Evolutionary conservation across 2,888 invertebrate species (phyloP), one percentile per base, ranked within the genome.

Genomic region (Chymomyza procnemis): DNA sequence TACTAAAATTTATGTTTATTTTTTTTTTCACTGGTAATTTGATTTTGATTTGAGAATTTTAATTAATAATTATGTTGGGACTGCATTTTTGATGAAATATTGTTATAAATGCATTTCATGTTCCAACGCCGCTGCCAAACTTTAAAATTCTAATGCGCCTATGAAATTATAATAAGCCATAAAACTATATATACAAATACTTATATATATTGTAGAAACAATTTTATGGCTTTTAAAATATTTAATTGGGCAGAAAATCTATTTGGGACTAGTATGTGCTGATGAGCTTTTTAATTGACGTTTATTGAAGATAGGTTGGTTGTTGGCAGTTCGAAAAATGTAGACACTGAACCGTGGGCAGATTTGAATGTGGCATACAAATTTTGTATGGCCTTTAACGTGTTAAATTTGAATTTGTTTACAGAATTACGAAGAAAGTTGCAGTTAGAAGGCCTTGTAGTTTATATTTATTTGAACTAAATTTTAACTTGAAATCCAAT

Each of bases 1-100:
- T 67, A 55, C 67, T 22, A 26, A 70, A 82, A 82, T 71, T 71
- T 87, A 85, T 85, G 83, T 83, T 77, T 87, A 71, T 71, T 69
- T 64, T 74, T 82, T 80, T 76, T 74, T 82, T 80, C 74, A 74
- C 70, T 80, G 70, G 85, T 88, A 88, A 82, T 82, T 87, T 88
- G 87, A 84, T 83, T 83, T 87, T 85, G 87, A 88, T 83, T 88
- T 86, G 79, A 78, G 75, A 85, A 85, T 85, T 85, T 87, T 88
- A 85, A 87, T 87, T 83, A 87, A 85, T 83, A 76, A 84, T 71
- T 78, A 71, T 86, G 75, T 84, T 85, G 73, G 71, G 55, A 56
- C 57, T 72, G 76, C 71, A 80, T 80, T 71, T 64, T 70, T 73
- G 72, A 76, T 83, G 80, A 85, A 75, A 78, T 78, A 75, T 83